phyloP scores from a whole-genome alignment of 2,113 vertebrate species.

The Tetraodon nigroviridis region DNA sequence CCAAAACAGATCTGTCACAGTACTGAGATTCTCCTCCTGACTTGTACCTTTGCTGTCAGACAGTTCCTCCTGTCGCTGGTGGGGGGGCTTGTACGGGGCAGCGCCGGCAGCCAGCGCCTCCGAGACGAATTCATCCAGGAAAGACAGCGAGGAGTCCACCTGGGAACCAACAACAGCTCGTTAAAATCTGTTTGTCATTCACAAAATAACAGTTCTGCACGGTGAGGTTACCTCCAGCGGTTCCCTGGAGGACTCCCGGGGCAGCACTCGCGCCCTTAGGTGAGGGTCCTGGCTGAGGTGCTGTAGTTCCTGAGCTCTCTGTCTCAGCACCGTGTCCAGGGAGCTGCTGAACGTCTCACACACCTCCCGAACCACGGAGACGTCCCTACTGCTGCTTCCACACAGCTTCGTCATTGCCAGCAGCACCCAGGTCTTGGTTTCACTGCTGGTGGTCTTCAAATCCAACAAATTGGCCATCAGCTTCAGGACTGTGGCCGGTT shows the following conservation, averaged over 20 bases:
- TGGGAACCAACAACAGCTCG: conserved; percentile 46
- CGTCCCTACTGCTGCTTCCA: conserved; percentile 49
- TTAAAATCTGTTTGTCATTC: not conserved
- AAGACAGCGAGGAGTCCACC: conserved; percentile 96
- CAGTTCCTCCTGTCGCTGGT: conserved; percentile 91
- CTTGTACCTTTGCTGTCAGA: conserved; percentile 85
- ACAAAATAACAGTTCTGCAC: not conserved
- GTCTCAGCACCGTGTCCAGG: conserved; percentile 85
- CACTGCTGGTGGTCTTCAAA: conserved; percentile 75
- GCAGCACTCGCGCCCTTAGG: conserved; percentile 75
- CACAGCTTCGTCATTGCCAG: conserved; percentile 85
- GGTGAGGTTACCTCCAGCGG: conserved; percentile 51
- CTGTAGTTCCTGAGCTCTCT: conserved; percentile 85
- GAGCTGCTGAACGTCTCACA: conserved; percentile 76
- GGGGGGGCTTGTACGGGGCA: conserved; percentile 90
- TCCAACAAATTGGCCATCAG: conserved; percentile 78
- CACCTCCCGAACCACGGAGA: conserved; percentile 67
- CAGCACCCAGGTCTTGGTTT: conserved; percentile 89
- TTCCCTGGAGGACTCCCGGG: conserved; percentile 65
- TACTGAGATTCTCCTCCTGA: not conserved
- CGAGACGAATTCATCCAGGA: conserved; percentile 93
- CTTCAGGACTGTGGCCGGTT: conserved; percentile 72
- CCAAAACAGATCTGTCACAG: conserved; percentile 13
- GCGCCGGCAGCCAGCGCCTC: conserved; percentile 85
- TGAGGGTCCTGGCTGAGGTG: conserved; percentile 76